Evolutionary conservation across 2,113 vertebrate species (phyloP), one percentile per base, ranked within the genome.

Genomic region (Glareola pratincola): DNA sequence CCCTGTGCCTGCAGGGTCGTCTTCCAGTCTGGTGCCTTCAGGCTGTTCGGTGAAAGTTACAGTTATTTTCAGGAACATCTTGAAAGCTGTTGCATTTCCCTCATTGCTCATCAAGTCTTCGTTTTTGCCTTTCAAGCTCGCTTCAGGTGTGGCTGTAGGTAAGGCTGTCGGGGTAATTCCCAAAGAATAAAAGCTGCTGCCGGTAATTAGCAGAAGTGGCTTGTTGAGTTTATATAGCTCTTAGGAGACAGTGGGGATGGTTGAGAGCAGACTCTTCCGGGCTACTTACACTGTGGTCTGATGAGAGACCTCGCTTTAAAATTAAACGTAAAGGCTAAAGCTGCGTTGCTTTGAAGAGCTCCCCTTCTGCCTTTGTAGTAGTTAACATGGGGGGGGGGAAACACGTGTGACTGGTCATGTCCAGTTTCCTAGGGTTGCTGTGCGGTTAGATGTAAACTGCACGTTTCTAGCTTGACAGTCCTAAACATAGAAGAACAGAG

Each of bases 161-260:
- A 74, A 81, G 63, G 37, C 76, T 95, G 26, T 15, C 8, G 13
- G 83, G 64, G 77, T 88, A 85, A 81, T 92, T 94, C 88, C 64
- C 62, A 6, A 8, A 79, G 87, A 96, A 86, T 53, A 92, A 81
- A 94, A 96, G 73, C 76, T 71, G 54, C 85, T 15, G 34, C 67
- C 8, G 21, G 83, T 95, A 86, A 74, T 94, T 86, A 94, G 89
- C 66, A 92, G 82, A 74, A 92, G 45, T 39, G 88, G 56, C 89
- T 96, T 23, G 48, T 56, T 96, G 84, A 67, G 63, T 91, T 87
- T 64, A 12, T 75, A 82, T 62, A 60, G 88, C 79, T 86, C 71
- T 72, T 34, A 39, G 83, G 91, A 96, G 69, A 53, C 50, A 45
- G 60, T 26, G 80, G 71, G 64, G 51, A 47, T 94, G 43, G 81